Conservation (phyloP, 2,113 vertebrate species). For the Onychorhynchus coronatus region DNA sequence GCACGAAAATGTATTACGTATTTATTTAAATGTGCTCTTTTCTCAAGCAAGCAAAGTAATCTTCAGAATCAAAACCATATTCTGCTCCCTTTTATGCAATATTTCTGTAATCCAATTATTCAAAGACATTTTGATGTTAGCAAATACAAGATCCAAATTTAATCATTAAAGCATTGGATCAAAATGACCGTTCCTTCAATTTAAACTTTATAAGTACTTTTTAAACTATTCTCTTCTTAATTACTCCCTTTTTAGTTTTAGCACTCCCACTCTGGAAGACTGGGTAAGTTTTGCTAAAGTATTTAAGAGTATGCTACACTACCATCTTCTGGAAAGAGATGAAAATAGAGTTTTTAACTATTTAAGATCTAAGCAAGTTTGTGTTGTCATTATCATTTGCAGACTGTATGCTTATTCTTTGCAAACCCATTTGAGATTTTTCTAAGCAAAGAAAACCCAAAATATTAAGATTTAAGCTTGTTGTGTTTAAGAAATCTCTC, state of each 20-base stretch:
- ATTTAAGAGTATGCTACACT: slow-evolving; percentile 15
- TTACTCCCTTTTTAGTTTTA: not conserved
- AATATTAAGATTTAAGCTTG: not conserved
- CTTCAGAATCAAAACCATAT: not conserved
- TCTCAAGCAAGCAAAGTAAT: not conserved
- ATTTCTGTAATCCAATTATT: not conserved
- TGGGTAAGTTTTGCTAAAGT: not conserved
- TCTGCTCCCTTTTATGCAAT: not conserved
- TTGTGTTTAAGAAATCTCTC: not conserved
- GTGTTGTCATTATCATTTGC: not conserved
- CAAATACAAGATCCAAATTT: not conserved
- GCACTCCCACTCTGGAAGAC: not conserved
- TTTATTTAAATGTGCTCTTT: not conserved
- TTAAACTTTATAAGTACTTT: not conserved
- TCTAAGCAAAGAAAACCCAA: not conserved
- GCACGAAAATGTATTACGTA: rapidly evolving
- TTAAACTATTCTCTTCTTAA: not conserved
- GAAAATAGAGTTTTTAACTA: not conserved
- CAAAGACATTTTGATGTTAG: not conserved
- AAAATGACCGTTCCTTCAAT: not conserved
- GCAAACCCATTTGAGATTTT: not conserved
- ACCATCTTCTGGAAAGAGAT: slow-evolving; percentile 70
- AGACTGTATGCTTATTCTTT: not conserved
- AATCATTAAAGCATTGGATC: not conserved
- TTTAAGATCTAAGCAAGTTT: not conserved